Evolutionary conservation across 1,140 invertebrate species (phyloP).

Genomic region (Drosophila suzukii): DNA sequence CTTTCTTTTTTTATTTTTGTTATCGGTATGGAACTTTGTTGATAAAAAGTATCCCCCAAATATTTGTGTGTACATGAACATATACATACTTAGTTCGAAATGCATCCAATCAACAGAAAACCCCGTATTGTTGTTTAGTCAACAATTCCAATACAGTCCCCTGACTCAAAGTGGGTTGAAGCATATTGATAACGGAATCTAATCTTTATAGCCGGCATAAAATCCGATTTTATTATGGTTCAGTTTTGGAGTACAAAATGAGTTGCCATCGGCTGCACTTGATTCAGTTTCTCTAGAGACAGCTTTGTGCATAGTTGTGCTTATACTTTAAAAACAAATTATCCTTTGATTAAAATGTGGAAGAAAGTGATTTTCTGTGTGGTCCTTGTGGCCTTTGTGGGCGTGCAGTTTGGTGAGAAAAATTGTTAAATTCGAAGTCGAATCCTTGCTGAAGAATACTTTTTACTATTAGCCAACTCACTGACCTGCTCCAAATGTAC

Average conservation of each 20-base stretch:
- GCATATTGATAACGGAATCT: slow-evolving; percentile 23
- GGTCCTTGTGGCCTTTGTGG: slow-evolving; percentile 47
- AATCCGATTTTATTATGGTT: slow-evolving; percentile 10
- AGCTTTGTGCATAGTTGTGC: background rate
- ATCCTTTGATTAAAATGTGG: slow-evolving; percentile 34
- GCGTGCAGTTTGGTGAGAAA: slow-evolving; percentile 53
- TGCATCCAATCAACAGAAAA: background rate
- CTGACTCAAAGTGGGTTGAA: slow-evolving; percentile 31
- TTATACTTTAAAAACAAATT: background rate
- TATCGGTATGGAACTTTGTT: slow-evolving; percentile 2
- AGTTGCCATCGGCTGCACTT: background rate
- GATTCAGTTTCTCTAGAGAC: slow-evolving; percentile 16
- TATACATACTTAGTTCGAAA: background rate
- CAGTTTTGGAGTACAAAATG: slow-evolving; percentile 20
- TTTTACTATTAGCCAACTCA: slow-evolving; percentile 27
- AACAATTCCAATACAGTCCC: background rate
- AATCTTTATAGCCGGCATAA: slow-evolving; percentile 45
- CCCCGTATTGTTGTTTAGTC: slow-evolving; percentile 20
- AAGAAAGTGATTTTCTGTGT: slow-evolving; percentile 42
- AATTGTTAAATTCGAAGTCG: background rate
- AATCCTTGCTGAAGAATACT: slow-evolving; percentile 10
- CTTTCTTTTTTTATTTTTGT: background rate
- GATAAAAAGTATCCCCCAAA: background rate
- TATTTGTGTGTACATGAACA: too few relatives aligned
- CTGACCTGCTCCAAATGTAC: slow-evolving; percentile 54